phyloP scores from a whole-genome alignment of 1,140 invertebrate species.

The Hylyphantes graminicola region DNA sequence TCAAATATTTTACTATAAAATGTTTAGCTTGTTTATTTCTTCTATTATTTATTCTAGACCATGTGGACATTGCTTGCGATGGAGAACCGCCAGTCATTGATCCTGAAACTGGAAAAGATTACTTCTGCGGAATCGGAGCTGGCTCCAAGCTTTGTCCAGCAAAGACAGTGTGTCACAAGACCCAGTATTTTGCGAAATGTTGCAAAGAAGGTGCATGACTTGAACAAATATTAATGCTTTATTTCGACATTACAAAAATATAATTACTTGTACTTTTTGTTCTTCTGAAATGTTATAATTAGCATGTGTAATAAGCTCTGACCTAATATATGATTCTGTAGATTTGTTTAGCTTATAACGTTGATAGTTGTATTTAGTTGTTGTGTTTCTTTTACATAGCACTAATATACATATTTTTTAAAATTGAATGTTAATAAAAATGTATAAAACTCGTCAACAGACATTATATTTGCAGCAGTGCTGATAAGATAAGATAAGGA shows the following conservation, averaged over 20 bases:
- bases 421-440: too few species aligned
- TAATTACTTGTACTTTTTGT: not conserved
- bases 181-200: constrained; percentile 81
- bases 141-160: constrained; percentile 84
- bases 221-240: not conserved
- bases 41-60: constrained; percentile 75
- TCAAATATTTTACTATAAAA: not conserved
- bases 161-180: constrained; percentile 83
- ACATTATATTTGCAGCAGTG: too few species aligned
- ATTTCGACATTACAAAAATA: not conserved
- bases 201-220: constrained; percentile 75
- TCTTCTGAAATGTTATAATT: not conserved
- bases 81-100: constrained; percentile 83
- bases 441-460: too few species aligned
- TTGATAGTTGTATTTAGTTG: too few species aligned
- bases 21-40: not conserved
- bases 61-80: constrained; percentile 77
- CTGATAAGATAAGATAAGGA: too few species aligned
- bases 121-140: constrained; percentile 84
- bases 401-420: too few species aligned
- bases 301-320: too few species aligned
- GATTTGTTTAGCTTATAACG: too few species aligned
- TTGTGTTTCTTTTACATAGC: too few species aligned
- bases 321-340: too few species aligned
- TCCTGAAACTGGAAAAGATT: constrained; percentile 77